Base-by-base conservation (phyloP, 2,888 invertebrate genomes). In the Drosophila rubida region DNA sequence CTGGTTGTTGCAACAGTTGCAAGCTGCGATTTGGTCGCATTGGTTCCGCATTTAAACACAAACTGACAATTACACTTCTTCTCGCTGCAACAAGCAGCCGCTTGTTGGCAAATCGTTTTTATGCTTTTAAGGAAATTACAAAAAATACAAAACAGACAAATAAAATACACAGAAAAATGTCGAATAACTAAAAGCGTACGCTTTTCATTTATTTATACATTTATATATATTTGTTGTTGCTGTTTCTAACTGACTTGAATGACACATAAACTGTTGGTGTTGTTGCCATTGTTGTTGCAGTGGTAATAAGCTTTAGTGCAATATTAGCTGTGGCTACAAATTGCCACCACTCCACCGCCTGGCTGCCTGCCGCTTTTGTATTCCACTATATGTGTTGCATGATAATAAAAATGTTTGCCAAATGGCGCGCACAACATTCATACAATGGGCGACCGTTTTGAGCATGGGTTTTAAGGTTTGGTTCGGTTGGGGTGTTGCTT, bases 361-460 rank as follows among this genome's bases (percentile, higher is more conserved):
- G 41, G 53, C 44, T 42, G 60, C 78, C 78, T 46, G 58, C 50
- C 42, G 25, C 39, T 69, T 55, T 62, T 53, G 42, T 51, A 27
- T 14, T 14, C 35, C 13, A 37, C 7, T 37, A 35, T 61, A 58
- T 60, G 48, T 69, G 73, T 66, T 78, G 62, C 63, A 62, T 62
- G 58, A 78, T 87, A 87, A 85, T 79, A 87, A 85, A 82, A 85
- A 73, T 82, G 80, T 80, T 85, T 76, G 88, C 88, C 88, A 87
- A 82, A 78, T 78, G 80, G 80, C 59, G 66, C 58, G 62, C 69
- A 66, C 55, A 80, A 59, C 77, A 59, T 64, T 80, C 72, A 64
- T 59, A 80, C 78, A 74, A 74, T 55, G 51, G 63, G 63, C 66
- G 54, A 44, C 67, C 61, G n/a, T 73, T 61, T 58, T 42, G 30